phyloP scores from a whole-genome alignment of 2,797 vertebrate species.

The Denticeps clupeoides region DNA sequence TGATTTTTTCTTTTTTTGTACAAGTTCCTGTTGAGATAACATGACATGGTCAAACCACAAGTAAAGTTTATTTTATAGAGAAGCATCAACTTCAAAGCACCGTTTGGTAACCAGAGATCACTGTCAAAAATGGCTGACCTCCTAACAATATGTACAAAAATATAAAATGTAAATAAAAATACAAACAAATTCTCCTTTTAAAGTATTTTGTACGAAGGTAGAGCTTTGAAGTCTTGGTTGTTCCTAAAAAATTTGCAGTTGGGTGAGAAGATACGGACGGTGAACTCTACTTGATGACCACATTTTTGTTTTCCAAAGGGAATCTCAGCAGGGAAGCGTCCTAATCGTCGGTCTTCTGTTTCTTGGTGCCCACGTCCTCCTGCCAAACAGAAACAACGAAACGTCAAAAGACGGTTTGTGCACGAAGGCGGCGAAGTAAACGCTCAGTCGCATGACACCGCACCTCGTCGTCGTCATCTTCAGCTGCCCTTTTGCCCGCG shows the following conservation, averaged over 20 bases:
- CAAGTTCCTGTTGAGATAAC: slow-evolving; percentile 57
- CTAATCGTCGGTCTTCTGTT: slow-evolving; percentile 80
- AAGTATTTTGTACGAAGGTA: slow-evolving; percentile 80
- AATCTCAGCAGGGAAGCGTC: slow-evolving; percentile 32
- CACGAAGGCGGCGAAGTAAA: too few relatives aligned
- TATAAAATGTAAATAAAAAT: slow-evolving; percentile 97
- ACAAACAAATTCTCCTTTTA: slow-evolving; percentile 88
- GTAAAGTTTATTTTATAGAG: slow-evolving; percentile 63
- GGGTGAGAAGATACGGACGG: slow-evolving; percentile 25
- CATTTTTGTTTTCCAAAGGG: slow-evolving; percentile 39
- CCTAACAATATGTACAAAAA: slow-evolving; percentile 92
- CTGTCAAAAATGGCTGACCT: slow-evolving; percentile 72
- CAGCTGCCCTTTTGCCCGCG: slow-evolving; percentile 74
- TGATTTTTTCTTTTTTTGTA: slow-evolving; percentile 51
- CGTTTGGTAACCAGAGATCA: slow-evolving; percentile 77
- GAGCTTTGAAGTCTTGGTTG: slow-evolving; percentile 72
- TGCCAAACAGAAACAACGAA: slow-evolving; percentile 33
- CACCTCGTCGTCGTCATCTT: slow-evolving; percentile 77
- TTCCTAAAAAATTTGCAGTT: slow-evolving; percentile 56
- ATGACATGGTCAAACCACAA: slow-evolving; percentile 74
- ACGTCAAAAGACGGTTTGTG: slow-evolving; percentile 7
- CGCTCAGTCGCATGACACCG: too few relatives aligned
- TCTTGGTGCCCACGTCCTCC: slow-evolving; percentile 78
- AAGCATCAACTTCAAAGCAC: slow-evolving; percentile 69
- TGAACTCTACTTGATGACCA: slow-evolving; percentile 65